Evolutionary conservation across 2,113 vertebrate genomes (phyloP).

Genomic region (Elephantulus edwardii): DNA sequence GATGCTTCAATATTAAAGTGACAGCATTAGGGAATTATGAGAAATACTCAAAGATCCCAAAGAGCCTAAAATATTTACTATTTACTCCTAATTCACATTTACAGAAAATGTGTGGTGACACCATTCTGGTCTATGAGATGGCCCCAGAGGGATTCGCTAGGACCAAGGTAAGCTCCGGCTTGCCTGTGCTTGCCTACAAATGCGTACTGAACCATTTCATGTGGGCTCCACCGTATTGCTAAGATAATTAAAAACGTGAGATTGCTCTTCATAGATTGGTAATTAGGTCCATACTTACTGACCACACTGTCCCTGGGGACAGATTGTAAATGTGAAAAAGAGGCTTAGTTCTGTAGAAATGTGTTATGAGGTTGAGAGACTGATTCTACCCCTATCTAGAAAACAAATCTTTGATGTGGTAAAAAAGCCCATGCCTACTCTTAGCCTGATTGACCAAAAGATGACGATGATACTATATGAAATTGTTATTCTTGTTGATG

Average conservation of each 20-base stretch:
- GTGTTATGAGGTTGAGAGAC: too few species aligned
- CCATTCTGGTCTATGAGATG: neutral
- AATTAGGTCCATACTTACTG: too few species aligned
- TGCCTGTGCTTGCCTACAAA: neutral
- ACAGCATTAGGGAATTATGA: neutral
- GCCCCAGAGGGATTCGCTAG: neutral
- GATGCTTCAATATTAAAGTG: neutral
- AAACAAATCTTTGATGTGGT: too few species aligned
- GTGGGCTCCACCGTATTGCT: too few species aligned
- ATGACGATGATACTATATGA: neutral
- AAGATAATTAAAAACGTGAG: neutral
- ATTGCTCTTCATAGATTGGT: neutral
- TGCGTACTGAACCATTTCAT: neutral
- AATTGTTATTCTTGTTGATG: too few species aligned
- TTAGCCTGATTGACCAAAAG: neutral
- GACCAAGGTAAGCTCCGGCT: neutral
- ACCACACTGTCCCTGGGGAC: too few species aligned
- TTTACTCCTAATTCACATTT: neutral
- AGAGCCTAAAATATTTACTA: neutral
- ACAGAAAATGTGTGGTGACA: neutral
- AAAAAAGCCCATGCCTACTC: too few species aligned
- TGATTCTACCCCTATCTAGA: too few species aligned
- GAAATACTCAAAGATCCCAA: neutral
- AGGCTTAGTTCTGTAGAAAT: too few species aligned
- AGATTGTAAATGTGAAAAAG: too few species aligned